phyloP scores from a whole-genome alignment of 2,113 vertebrate genomes.

The Bufo gargarizans region DNA sequence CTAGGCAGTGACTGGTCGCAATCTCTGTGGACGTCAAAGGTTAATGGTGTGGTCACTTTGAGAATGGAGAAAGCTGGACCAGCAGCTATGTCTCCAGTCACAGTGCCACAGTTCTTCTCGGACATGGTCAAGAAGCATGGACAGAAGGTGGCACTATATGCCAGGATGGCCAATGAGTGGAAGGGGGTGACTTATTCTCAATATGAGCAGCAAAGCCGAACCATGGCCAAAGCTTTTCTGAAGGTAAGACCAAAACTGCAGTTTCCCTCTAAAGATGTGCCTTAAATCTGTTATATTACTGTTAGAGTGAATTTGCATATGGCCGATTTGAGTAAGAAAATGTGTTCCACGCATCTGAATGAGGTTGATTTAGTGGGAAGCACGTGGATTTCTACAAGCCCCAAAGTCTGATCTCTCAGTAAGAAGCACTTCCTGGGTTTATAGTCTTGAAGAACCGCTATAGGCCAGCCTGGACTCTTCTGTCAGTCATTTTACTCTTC shows the following conservation, averaged over 20 bases:
- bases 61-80: slow-evolving; percentile 67
- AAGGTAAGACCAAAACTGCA: slow-evolving; percentile 67
- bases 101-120: slow-evolving; percentile 74
- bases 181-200: slow-evolving; percentile 67
- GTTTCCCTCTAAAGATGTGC: neutral
- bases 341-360: too few relatives aligned
- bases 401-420: too few relatives aligned
- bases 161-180: slow-evolving; percentile 67
- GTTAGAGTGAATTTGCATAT: too few relatives aligned
- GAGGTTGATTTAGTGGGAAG: too few relatives aligned
- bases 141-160: slow-evolving; percentile 67
- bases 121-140: slow-evolving; percentile 65
- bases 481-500: too few relatives aligned
- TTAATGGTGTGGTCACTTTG: slow-evolving; percentile 69
- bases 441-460: too few relatives aligned
- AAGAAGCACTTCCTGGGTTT: too few relatives aligned
- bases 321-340: neutral
- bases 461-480: too few relatives aligned
- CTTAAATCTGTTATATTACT: neutral
- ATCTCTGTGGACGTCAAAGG: slow-evolving; percentile 66
- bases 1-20: slow-evolving; percentile 53
- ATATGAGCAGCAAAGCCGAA: slow-evolving; percentile 72
- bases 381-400: too few relatives aligned
- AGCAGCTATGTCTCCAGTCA: slow-evolving; percentile 70
- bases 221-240: slow-evolving; percentile 77